Conservation (phyloP, 2,113 vertebrate species). For the Phylloscopus whistleri region DNA sequence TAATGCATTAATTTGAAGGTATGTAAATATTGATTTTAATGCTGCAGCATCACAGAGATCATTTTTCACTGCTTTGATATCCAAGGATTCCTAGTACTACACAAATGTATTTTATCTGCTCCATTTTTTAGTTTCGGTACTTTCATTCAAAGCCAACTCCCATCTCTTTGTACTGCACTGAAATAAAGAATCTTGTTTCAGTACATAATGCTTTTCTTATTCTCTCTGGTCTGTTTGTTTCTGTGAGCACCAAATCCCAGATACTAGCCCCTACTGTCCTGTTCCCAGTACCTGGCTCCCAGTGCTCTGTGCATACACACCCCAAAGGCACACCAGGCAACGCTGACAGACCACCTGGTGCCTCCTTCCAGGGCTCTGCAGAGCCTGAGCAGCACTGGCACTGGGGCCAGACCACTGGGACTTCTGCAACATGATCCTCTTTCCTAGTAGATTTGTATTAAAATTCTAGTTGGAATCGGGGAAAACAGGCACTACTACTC, state of each 20-base stretch:
- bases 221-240: background rate
- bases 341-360: background rate
- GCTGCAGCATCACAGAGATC: background rate
- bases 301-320: background rate
- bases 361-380: background rate
- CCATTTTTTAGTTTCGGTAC: conserved; percentile 13
- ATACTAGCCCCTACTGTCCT: background rate
- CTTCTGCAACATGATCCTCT: background rate
- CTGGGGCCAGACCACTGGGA: background rate
- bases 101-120: conserved; percentile 13
- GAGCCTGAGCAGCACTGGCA: background rate
- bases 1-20: background rate
- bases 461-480: background rate
- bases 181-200: conserved; percentile 66
- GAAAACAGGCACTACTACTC: background rate
- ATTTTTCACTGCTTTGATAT: conserved; percentile 52
- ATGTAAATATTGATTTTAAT: conserved; percentile 59
- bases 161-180: conserved; percentile 64
- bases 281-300: background rate
- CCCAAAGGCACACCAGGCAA: background rate
- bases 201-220: background rate
- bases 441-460: background rate
- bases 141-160: conserved; percentile 23
- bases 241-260: background rate
- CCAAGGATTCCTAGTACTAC: conserved; percentile 34